Conservation (phyloP, 2,797 vertebrate species). For the Accipiter fasciatus region DNA sequence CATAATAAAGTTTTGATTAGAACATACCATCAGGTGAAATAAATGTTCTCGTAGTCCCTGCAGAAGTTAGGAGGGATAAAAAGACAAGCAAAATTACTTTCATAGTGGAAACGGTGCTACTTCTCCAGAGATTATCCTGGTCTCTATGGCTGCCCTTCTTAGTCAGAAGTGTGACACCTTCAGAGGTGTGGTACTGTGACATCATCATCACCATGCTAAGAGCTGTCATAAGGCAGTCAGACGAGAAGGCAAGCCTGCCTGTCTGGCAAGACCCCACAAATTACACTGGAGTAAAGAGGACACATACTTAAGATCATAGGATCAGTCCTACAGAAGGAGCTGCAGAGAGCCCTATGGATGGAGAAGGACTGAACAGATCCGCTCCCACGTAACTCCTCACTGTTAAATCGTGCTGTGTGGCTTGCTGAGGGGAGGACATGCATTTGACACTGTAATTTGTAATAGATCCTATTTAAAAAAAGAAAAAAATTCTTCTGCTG, state of each 20-base stretch:
- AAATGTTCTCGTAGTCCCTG: neutral
- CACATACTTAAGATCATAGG: fast-evolving
- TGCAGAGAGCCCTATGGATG: too few relatives aligned
- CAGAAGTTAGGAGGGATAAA: neutral
- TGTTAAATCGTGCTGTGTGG: neutral
- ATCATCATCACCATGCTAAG: neutral
- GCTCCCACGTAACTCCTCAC: neutral
- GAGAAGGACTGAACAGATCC: neutral
- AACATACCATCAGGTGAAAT: neutral
- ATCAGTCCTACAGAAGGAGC: neutral
- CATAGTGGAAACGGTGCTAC: neutral
- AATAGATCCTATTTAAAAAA: neutral
- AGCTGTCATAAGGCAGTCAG: neutral
- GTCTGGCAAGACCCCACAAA: neutral
- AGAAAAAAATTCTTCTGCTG: neutral
- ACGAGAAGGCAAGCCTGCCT: neutral
- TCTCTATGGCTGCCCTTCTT: neutral
- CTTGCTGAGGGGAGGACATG: neutral
- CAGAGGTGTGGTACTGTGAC: neutral
- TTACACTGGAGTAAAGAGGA: neutral
- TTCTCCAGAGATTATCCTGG: neutral
- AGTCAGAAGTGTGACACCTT: neutral
- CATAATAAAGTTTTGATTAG: neutral
- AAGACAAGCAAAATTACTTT: neutral
- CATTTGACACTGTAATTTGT: neutral